phyloP scores from a whole-genome alignment of 2,888 invertebrate genomes.

The Leucophenga maculata region DNA sequence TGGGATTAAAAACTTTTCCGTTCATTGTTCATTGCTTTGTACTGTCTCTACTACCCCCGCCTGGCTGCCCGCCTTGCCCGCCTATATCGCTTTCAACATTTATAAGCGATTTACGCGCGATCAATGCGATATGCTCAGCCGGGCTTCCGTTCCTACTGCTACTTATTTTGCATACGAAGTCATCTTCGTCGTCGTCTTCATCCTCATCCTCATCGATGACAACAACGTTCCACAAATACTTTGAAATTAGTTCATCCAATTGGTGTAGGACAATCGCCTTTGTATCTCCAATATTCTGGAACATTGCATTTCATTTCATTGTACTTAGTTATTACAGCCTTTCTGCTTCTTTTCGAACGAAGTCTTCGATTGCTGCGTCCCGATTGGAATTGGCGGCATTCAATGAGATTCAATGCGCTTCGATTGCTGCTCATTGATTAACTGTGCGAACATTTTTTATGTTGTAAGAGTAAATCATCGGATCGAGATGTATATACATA shows the following conservation, averaged over 20 bases:
- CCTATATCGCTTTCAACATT: not conserved
- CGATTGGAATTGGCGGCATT: constrained; percentile 55
- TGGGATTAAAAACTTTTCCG: not conserved
- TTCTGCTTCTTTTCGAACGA: not conserved
- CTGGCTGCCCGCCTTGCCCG: not conserved
- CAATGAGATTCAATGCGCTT: constrained; percentile 28
- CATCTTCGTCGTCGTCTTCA: too few species aligned
- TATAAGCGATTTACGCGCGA: constrained; percentile 32
- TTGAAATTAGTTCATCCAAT: constrained; percentile 57
- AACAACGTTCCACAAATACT: constrained; percentile 49
- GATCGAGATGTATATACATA: not conserved
- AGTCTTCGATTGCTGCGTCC: not conserved
- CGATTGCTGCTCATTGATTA: constrained; percentile 41
- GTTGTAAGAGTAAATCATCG: not conserved
- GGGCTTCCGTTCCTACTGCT: constrained; percentile 53
- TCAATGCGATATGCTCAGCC: constrained; percentile 44
- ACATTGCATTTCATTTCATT: not conserved
- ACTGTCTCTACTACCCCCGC: too few species aligned
- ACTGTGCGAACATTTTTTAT: constrained; percentile 47
- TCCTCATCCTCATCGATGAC: too few species aligned
- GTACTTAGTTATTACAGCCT: not conserved
- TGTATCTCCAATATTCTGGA: not conserved
- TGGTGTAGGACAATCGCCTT: constrained; percentile 32
- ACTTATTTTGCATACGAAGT: constrained; percentile 27
- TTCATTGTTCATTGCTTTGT: not conserved